Percentiles rank a stretch among this genome's conserved stretches.
phyloP scores from a whole-genome alignment of 2,888 invertebrate genomes.

The Plagodis dolabraria region DNA sequence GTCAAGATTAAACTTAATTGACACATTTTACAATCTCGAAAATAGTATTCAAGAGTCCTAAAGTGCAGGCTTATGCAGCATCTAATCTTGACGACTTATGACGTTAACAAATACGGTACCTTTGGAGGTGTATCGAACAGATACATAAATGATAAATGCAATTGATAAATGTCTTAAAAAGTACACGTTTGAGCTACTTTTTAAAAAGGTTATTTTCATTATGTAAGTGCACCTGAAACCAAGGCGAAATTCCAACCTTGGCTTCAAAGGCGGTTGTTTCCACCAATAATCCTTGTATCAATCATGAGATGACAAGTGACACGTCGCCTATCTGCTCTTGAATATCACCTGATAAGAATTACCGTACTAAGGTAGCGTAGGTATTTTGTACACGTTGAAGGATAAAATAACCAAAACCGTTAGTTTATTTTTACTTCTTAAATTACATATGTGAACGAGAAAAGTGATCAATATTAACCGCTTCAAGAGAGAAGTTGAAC shows the following conservation, averaged over 20 bases:
- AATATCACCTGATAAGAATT: slow-evolving; percentile 64
- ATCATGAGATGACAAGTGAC: slow-evolving; percentile 67
- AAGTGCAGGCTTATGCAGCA: neutral
- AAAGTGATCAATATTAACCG: no score
- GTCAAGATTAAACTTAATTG: no score
- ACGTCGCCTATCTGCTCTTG: slow-evolving; percentile 42
- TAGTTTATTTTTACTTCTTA: no score
- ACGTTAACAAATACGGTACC: neutral
- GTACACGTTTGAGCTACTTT: neutral
- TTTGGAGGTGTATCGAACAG: no score
- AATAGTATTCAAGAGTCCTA: neutral
- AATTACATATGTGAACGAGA: no score
- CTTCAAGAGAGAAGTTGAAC: no score
- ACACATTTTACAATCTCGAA: no score
- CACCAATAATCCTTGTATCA: slow-evolving; percentile 69
- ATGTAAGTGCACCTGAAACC: slow-evolving; percentile 37
- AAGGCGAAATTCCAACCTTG: slow-evolving; percentile 58
- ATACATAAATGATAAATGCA: neutral
- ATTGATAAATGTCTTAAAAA: neutral
- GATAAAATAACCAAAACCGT: no score
- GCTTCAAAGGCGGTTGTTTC: slow-evolving; percentile 62
- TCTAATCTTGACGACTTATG: neutral
- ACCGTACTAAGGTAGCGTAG: slow-evolving; percentile 4
- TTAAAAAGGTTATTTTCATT: slow-evolving; percentile 11
- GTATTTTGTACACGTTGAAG: no score